Evolutionary conservation across 2,113 vertebrate genomes (phyloP), one percentile per base, ranked within the genome.

Genomic region (Calonectris borealis): DNA sequence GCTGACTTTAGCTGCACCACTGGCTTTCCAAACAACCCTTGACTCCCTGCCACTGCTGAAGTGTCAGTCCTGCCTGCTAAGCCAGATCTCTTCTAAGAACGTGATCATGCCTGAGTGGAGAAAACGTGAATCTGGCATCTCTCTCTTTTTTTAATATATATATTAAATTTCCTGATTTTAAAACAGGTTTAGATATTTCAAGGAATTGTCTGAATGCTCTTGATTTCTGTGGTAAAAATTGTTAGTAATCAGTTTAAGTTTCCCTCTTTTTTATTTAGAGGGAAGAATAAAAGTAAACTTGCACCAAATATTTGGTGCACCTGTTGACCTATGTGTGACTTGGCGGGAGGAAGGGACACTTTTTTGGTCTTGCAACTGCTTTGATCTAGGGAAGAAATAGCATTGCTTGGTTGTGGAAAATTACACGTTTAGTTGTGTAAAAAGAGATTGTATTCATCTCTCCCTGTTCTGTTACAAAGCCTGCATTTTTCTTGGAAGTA

Each of bases 21-120:
- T 22, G 29, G 6, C n/a, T 89, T 75, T 71, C 26, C 36, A 79
- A 54, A 52, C 16, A 52, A 3, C 26, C 7, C 20, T 64, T 6
- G 0, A 32, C 31, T 40, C 15, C 22, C 18, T 14, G 1, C 5
- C 16, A 3, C 62, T 91, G 51, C 29, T 5, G 0, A 52, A 29
- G 9, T 16, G 11, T 65, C 36, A 9, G 34, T 60, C 31, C 29
- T 72, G 31, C 16, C 65, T 66, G 32, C 62, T 71, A 32, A 92
- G 27, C 31, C 24, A 32, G 14, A 26, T 44, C 7, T 48, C 16
- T 77, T 72, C 32, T 62, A 62, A 36, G 36, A 78, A 10, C 0
- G 0, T n/a, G 22, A 4, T 32, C 46, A 52, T 83, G 7, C 13
- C 29, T 73, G 7, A 9, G 0, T 46, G 58, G 20, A 88, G 36